A percentile compares a stretch with the other conserved stretches of the same genome.
Evolutionary conservation across 2,113 vertebrate species (phyloP).

Genomic region (Amblyornis subalaris): DNA sequence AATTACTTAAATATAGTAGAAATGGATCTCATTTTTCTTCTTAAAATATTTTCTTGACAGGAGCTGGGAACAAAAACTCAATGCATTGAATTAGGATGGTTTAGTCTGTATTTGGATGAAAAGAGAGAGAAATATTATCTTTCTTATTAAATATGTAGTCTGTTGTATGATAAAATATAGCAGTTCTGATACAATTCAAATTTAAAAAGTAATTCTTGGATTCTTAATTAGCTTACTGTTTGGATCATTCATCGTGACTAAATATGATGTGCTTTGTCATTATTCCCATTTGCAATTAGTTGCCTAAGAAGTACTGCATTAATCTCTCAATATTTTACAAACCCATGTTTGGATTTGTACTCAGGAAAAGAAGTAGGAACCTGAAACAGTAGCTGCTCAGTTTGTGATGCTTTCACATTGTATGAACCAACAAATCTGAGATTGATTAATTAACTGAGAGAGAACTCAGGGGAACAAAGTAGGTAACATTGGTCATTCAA

Average conservation of each 20-base stretch:
- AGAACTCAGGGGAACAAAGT: not conserved
- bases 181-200: not conserved
- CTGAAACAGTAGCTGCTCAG: not conserved
- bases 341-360: not conserved
- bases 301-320: not conserved
- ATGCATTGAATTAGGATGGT: not conserved
- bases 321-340: not conserved
- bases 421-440: not conserved
- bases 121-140: not conserved
- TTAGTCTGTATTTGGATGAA: not conserved
- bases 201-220: not conserved
- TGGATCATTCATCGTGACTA: not conserved
- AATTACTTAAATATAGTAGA: not conserved
- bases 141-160: not conserved
- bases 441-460: not conserved
- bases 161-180: not conserved
- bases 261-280: not conserved
- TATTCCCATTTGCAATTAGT: not conserved
- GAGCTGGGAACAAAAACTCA: not conserved
- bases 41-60: not conserved
- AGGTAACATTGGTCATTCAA: not conserved
- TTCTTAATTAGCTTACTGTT: not conserved
- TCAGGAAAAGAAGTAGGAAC: not conserved
- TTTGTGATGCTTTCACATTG: not conserved
- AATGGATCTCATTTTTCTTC: not conserved